These are phyloP conservation scores for Plectropomus leopardus DNA, from an alignment of 2,113 vertebrate genomes.

Conservation along the genomic window DNA sequence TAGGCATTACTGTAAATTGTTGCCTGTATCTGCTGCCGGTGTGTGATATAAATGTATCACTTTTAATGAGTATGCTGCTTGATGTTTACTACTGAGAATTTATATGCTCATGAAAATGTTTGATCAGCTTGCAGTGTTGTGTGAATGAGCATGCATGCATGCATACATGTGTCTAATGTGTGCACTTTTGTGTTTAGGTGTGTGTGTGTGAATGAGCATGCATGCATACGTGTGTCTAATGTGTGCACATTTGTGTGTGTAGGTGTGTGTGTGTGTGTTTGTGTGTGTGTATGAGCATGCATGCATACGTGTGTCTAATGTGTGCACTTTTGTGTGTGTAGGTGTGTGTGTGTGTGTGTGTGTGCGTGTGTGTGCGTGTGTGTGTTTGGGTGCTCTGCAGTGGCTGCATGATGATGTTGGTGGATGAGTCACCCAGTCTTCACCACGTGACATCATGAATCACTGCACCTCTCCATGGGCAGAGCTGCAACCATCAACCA, in stretches of 20 bases:
- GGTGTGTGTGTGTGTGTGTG: conserved; percentile 13
- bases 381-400: conserved; percentile 75
- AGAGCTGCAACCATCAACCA: conserved; percentile 73
- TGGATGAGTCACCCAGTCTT: conserved; percentile 83
- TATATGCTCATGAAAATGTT: background rate
- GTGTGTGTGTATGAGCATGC: background rate
- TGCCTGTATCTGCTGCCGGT: background rate
- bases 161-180: background rate
- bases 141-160: background rate
- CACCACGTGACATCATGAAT: conserved; percentile 85
- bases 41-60: background rate
- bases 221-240: no score
- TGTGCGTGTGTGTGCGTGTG: conserved; percentile 43
- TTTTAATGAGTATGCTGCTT: background rate
- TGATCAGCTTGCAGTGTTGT: background rate
- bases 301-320: background rate
- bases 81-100: background rate
- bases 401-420: conserved; percentile 75
- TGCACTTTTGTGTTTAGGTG: conserved; percentile 7
- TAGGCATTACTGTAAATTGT: background rate
- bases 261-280: no score
- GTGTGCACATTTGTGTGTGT: conserved; percentile 54
- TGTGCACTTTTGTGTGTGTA: conserved; percentile 11
- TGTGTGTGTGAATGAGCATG: conserved; percentile 10
- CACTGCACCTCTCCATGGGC: conserved; percentile 80